phyloP scores from a whole-genome alignment of 2,888 invertebrate species.

The Falcaria lacertinaria region DNA sequence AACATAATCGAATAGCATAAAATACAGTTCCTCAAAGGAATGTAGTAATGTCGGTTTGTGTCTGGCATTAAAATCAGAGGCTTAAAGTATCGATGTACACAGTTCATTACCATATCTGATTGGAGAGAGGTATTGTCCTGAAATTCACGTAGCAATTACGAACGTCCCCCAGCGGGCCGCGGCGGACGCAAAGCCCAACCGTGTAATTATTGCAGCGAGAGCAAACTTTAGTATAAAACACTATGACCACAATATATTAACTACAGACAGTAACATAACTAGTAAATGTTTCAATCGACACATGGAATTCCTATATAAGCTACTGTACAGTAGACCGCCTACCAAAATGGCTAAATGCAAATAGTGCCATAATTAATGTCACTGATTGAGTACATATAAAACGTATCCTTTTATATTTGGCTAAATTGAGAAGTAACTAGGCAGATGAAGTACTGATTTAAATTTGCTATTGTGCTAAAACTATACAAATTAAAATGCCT shows the following conservation, averaged over 20 bases:
- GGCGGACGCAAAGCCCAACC: slow-evolving; percentile 19
- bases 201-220: slow-evolving; percentile 47
- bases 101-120: slow-evolving; percentile 71
- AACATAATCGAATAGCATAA: background rate
- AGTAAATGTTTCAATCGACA: too few relatives aligned
- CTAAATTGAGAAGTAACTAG: too few relatives aligned
- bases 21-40: background rate
- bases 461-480: slow-evolving; percentile 9
- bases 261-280: background rate
- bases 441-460: slow-evolving; percentile 1
- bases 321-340: too few relatives aligned
- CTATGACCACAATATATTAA: slow-evolving; percentile 1
- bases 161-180: slow-evolving; percentile 15
- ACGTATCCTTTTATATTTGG: too few relatives aligned
- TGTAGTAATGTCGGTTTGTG: background rate
- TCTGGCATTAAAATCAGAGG: slow-evolving; percentile 22
- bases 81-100: slow-evolving; percentile 42
- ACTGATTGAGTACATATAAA: too few relatives aligned
- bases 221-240: slow-evolving; percentile 46
- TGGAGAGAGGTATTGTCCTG: slow-evolving; percentile 45
- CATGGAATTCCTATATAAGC: too few relatives aligned
- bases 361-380: too few relatives aligned
- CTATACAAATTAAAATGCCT: slow-evolving; percentile 46
- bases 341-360: too few relatives aligned
- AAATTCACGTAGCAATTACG: slow-evolving; percentile 42